Evolutionary conservation across 2,113 vertebrate genomes (phyloP).

Genomic region (Nanorana parkeri): DNA sequence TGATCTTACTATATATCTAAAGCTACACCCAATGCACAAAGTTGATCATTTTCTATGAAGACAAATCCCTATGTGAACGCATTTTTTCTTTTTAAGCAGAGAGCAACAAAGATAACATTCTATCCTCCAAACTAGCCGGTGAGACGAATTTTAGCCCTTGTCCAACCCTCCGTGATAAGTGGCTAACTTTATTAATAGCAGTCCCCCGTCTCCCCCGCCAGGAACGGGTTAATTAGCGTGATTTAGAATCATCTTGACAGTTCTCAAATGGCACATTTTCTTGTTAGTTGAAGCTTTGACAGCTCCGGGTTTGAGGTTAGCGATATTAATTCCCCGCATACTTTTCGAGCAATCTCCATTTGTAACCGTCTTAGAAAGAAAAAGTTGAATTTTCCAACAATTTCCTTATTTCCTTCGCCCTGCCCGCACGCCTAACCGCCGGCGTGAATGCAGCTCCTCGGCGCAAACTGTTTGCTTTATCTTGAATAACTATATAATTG

Average conservation of each 20-base stretch:
- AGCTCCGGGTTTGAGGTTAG: constrained; percentile 44
- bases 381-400: constrained; percentile 63
- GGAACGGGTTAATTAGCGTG: constrained; percentile 31
- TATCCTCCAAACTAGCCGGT: too few relatives aligned
- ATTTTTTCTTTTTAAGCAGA: too few relatives aligned
- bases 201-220: background rate
- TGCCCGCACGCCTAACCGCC: constrained; percentile 63
- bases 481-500: constrained; percentile 66
- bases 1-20: too few relatives aligned
- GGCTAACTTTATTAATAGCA: background rate
- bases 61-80: too few relatives aligned
- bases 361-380: constrained; percentile 54
- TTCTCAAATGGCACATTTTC: constrained; percentile 49
- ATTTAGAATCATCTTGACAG: constrained; percentile 45
- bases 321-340: constrained; percentile 50
- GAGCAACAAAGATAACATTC: too few relatives aligned
- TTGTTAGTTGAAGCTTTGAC: constrained; percentile 30
- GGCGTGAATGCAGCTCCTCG: constrained; percentile 62
- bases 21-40: too few relatives aligned
- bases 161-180: too few relatives aligned
- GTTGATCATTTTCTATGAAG: too few relatives aligned
- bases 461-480: constrained; percentile 69
- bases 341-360: constrained; percentile 62
- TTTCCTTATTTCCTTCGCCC: constrained; percentile 63
- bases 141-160: too few relatives aligned